A percentile compares a stretch with the other conserved stretches of the same genome.
These are phyloP conservation scores for Dendrocincla fuliginosa DNA, from an alignment of 2,797 vertebrate species.

Conservation along the genomic window DNA sequence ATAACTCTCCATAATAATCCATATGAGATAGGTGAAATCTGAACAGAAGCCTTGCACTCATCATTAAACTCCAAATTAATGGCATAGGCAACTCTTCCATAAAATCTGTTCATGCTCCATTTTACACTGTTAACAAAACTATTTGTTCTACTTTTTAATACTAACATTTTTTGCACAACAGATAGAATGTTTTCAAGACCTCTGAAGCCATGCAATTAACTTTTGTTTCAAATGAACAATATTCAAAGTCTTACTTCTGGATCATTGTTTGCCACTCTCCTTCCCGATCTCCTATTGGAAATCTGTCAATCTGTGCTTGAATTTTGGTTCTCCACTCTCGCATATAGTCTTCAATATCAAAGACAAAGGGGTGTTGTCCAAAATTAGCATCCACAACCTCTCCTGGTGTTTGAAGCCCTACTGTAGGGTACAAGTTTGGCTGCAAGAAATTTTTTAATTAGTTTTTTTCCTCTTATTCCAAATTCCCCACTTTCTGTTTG, in stretches of 20 bases:
- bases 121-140: background rate
- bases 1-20: background rate
- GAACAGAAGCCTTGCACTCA: background rate
- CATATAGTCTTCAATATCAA: slow-evolving; percentile 87
- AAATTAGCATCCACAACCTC: slow-evolving; percentile 87
- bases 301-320: slow-evolving; percentile 84
- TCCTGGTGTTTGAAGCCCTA: slow-evolving; percentile 85
- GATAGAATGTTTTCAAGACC: background rate
- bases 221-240: background rate
- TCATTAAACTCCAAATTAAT: background rate
- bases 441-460: slow-evolving; percentile 72
- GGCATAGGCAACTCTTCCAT: background rate
- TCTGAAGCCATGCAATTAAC: background rate
- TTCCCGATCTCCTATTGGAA: slow-evolving; percentile 81
- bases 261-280: slow-evolving; percentile 86
- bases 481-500: background rate
- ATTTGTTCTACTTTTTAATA: background rate
- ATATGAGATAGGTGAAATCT: background rate
- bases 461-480: background rate
- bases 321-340: slow-evolving; percentile 85
- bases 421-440: slow-evolving; percentile 86
- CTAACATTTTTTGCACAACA: background rate
- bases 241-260: slow-evolving; percentile 78
- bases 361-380: slow-evolving; percentile 84
- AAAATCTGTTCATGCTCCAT: background rate